Conservation (phyloP, 2,888 invertebrate species). For the Operophtera brumata region DNA sequence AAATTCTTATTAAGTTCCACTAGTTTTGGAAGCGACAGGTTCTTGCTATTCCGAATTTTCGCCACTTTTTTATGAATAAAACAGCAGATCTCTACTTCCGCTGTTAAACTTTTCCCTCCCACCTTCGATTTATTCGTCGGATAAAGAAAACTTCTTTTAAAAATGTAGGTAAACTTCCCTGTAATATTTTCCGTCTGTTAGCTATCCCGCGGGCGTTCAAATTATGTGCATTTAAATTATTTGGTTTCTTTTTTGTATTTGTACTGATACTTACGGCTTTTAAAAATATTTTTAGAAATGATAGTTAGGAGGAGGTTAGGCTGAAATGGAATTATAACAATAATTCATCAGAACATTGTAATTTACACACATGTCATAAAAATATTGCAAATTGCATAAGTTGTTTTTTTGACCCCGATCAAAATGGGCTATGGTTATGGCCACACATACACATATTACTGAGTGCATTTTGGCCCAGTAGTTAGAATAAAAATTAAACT, state of each 20-base stretch:
- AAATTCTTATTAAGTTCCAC: background rate
- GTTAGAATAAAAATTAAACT: no score
- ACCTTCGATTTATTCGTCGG: conserved; percentile 79
- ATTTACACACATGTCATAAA: no score
- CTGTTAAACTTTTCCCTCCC: conserved; percentile 71
- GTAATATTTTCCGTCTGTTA: conserved; percentile 77
- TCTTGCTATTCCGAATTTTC: conserved; percentile 38
- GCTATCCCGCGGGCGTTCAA: conserved; percentile 64
- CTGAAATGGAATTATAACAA: no score
- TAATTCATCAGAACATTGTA: no score
- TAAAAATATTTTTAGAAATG: no score
- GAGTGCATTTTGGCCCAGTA: no score
- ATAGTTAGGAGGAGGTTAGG: no score
- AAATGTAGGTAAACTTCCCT: conserved; percentile 76
- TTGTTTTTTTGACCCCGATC: no score
- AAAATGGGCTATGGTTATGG: no score
- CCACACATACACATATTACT: no score
- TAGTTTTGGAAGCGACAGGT: conserved; percentile 14
- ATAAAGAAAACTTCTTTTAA: conserved; percentile 78
- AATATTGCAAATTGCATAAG: no score
- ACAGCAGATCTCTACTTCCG: conserved; percentile 78
- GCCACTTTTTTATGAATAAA: conserved; percentile 76
- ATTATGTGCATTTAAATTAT: conserved; percentile 73
- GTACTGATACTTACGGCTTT: background rate
- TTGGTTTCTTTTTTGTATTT: conserved; percentile 34